A percentile compares a stretch with the other conserved stretches of the same genome.
phyloP scores from a whole-genome alignment of 2,797 vertebrate genomes.

The Pteropus rufus region DNA sequence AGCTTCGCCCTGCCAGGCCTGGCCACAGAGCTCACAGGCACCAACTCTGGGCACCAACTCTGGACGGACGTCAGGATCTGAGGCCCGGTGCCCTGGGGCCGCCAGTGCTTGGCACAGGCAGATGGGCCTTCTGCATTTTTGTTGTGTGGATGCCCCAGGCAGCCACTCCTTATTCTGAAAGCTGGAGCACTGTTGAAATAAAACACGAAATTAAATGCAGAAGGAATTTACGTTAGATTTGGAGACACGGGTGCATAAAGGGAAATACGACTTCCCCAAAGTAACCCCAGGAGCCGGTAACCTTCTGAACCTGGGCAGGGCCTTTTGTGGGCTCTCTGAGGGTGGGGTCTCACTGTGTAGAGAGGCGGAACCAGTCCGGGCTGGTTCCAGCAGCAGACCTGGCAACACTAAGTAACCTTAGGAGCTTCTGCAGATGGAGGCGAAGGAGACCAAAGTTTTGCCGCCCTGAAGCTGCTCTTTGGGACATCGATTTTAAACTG shows the following conservation, averaged over 20 bases:
- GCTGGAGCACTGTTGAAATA: background rate
- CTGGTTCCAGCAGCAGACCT: background rate
- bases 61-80: background rate
- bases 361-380: background rate
- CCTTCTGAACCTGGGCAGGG: background rate
- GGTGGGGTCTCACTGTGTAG: background rate
- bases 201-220: background rate
- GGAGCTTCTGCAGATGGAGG: rapidly evolving
- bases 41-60: background rate
- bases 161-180: background rate
- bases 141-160: background rate
- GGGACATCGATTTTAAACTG: no score
- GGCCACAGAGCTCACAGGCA: background rate
- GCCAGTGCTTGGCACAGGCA: background rate
- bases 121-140: background rate
- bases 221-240: background rate
- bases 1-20: background rate
- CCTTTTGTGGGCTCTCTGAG: background rate
- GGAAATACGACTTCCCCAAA: background rate
- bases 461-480: no score
- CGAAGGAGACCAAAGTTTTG: no score
- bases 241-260: background rate
- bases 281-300: background rate
- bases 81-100: no score
- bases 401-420: background rate